phyloP scores from a whole-genome alignment of 2,113 vertebrate genomes.

The Platysteira castanea region DNA sequence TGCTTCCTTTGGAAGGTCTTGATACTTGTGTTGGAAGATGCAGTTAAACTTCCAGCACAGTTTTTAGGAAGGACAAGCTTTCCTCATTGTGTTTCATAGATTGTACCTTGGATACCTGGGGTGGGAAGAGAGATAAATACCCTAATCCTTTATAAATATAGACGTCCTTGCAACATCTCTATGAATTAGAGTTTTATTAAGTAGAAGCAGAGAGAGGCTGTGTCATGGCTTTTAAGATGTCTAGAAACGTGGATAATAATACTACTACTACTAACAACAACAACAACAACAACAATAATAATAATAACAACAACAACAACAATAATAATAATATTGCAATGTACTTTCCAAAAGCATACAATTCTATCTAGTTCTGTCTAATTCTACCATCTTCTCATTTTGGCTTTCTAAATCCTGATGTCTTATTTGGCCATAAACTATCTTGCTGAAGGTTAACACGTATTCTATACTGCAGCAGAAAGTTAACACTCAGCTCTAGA shows the following conservation, averaged over 20 bases:
- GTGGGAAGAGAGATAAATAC: not conserved
- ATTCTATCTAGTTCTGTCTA: not conserved
- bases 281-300: no score
- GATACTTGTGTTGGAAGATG: not conserved
- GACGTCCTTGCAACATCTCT: not conserved
- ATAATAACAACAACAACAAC: no score
- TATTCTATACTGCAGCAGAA: not conserved
- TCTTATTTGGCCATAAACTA: not conserved
- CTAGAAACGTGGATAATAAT: not conserved
- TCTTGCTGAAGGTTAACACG: not conserved
- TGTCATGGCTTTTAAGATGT: not conserved
- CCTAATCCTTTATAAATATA: not conserved
- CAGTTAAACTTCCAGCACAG: not conserved
- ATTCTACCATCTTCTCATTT: not conserved
- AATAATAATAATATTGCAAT: not conserved
- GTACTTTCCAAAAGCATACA: not conserved
- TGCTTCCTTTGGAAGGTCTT: not conserved
- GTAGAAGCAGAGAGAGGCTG: not conserved
- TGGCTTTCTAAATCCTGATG: not conserved
- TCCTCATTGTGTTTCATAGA: not conserved
- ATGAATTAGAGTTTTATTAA: not conserved
- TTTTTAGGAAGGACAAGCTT: not conserved
- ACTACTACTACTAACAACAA: no score
- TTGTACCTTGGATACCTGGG: not conserved
- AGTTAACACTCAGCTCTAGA: not conserved